These are phyloP conservation scores for Fulmarus glacialis DNA, from an alignment of 2,113 vertebrate species.

Conservation along the genomic window DNA sequence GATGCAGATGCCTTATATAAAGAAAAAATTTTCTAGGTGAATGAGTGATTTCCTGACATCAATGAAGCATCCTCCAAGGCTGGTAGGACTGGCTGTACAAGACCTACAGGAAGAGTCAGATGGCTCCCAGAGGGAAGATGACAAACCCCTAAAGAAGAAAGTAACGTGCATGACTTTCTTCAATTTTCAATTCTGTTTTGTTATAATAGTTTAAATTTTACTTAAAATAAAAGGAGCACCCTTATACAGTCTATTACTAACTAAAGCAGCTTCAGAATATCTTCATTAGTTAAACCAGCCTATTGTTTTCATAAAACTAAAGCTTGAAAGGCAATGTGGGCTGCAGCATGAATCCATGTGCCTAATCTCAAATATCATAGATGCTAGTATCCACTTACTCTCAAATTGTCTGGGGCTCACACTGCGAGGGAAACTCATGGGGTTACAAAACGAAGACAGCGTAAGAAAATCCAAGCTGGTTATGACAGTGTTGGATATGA, in stretches of 20 bases:
- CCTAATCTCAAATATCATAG: background rate
- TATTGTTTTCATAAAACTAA: background rate
- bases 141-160: background rate
- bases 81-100: background rate
- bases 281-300: background rate
- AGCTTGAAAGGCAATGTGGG: background rate
- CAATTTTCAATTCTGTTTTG: background rate
- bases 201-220: background rate
- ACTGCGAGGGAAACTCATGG: background rate
- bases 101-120: background rate
- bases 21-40: background rate
- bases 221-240: background rate
- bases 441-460: background rate
- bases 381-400: no score
- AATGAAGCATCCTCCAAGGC: background rate
- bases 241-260: background rate
- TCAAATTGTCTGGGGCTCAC: background rate
- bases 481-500: background rate
- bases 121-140: background rate
- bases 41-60: background rate
- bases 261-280: background rate
- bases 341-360: background rate
- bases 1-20: background rate
- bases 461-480: background rate
- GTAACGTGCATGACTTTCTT: background rate